Evolutionary conservation across 2,888 invertebrate genomes (phyloP).

Genomic region (Julus scanicus): DNA sequence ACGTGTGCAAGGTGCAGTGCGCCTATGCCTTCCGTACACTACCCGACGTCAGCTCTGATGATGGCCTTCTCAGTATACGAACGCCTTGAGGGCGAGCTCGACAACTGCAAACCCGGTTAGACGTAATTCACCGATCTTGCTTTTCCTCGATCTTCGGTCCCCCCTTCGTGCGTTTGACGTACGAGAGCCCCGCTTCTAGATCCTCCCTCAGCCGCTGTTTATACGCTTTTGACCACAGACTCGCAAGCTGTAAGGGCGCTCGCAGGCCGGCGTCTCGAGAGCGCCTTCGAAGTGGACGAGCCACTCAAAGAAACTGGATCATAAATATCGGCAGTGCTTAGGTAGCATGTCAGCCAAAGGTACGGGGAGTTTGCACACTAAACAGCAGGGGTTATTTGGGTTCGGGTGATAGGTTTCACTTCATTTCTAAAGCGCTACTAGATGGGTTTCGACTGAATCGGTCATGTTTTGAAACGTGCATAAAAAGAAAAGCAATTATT

Average conservation of each 20-base stretch:
- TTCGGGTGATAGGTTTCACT: neutral
- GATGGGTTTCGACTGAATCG: neutral
- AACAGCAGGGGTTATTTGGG: neutral
- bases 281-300: neutral
- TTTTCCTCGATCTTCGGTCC: neutral
- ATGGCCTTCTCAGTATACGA: conserved; percentile 56
- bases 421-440: neutral
- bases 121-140: conserved; percentile 16
- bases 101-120: neutral
- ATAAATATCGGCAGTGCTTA: neutral
- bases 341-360: neutral
- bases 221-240: neutral
- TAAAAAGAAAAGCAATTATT: neutral
- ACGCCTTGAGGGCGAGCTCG: conserved; percentile 31
- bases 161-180: neutral
- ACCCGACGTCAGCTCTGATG: conserved; percentile 58
- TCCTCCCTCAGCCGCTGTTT: neutral
- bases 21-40: conserved; percentile 66
- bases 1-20: conserved; percentile 70
- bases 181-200: neutral
- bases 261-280: neutral
- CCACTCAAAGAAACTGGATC: neutral
- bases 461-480: neutral
- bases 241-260: neutral
- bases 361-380: neutral